phyloP scores from a whole-genome alignment of 2,888 invertebrate genomes.

The Heliothis peltigera region DNA sequence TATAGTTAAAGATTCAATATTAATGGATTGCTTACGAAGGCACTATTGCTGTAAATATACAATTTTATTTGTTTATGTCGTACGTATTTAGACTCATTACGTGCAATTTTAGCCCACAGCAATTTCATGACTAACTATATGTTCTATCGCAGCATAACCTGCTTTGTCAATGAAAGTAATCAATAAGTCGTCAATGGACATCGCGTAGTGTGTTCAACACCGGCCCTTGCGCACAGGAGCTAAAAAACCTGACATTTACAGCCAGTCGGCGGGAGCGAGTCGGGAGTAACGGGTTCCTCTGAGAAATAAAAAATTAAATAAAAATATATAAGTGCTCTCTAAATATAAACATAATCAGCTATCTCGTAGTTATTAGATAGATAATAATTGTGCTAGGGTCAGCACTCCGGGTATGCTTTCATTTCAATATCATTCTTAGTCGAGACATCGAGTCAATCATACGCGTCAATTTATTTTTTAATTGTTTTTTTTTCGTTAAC shows the following conservation, averaged over 20 bases:
- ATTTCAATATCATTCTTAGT: slow-evolving; percentile 64
- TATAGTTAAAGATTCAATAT: slow-evolving; percentile 2
- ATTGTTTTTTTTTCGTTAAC: slow-evolving; percentile 55
- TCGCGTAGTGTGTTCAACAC: slow-evolving; percentile 10
- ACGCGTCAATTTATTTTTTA: slow-evolving; percentile 63
- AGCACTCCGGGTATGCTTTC: slow-evolving; percentile 61
- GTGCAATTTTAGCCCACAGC: neutral
- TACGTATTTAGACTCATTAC: neutral
- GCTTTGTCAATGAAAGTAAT: slow-evolving; percentile 45
- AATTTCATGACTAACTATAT: neutral
- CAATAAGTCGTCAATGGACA: slow-evolving; percentile 38
- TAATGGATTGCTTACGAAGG: neutral
- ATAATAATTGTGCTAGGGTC: slow-evolving; percentile 66
- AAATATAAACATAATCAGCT: slow-evolving; percentile 29
- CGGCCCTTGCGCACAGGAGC: slow-evolving; percentile 29
- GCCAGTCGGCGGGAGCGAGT: slow-evolving; percentile 40
- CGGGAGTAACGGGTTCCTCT: slow-evolving; percentile 40
- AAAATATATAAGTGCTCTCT: slow-evolving; percentile 2
- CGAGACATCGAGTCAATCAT: slow-evolving; percentile 67
- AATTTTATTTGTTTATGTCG: neutral
- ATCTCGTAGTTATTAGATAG: slow-evolving; percentile 51
- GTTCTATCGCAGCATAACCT: slow-evolving; percentile 7
- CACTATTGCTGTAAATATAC: neutral
- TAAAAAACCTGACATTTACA: slow-evolving; percentile 48
- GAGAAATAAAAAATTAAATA: slow-evolving; percentile 6